Conservation (phyloP, 2,113 vertebrate genomes). For the Vidua macroura region DNA sequence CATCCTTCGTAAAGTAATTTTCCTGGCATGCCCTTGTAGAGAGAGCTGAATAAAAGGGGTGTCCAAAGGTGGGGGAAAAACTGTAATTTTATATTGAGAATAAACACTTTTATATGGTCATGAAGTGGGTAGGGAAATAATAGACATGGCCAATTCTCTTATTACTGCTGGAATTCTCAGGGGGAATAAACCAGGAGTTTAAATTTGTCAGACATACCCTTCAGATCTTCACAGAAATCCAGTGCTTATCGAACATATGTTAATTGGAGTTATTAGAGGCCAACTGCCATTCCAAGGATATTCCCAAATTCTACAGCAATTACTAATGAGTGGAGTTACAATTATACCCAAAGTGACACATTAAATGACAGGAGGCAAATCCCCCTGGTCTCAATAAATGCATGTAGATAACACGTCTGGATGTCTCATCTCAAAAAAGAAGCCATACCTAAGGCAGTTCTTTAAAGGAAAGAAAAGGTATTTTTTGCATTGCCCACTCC, state of each 20-base stretch:
- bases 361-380: not conserved
- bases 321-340: not conserved
- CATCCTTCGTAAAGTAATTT: not conserved
- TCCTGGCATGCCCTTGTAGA: not conserved
- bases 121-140: not conserved
- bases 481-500: not conserved
- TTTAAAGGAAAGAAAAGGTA: not conserved
- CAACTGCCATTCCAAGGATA: not conserved
- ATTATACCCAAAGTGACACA: not conserved
- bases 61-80: not conserved
- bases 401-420: rapidly evolving
- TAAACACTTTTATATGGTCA: not conserved
- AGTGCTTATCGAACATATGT: not conserved
- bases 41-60: not conserved
- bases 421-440: not conserved
- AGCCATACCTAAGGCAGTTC: rapidly evolving
- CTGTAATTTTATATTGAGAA: not conserved
- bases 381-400: not conserved
- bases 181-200: not conserved
- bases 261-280: not conserved
- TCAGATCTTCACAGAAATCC: not conserved
- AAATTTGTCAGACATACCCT: not conserved
- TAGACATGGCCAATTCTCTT: not conserved
- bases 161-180: not conserved
- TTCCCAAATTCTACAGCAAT: not conserved